phyloP scores from a whole-genome alignment of 2,797 vertebrate species.

The Etheostoma nigrum region DNA sequence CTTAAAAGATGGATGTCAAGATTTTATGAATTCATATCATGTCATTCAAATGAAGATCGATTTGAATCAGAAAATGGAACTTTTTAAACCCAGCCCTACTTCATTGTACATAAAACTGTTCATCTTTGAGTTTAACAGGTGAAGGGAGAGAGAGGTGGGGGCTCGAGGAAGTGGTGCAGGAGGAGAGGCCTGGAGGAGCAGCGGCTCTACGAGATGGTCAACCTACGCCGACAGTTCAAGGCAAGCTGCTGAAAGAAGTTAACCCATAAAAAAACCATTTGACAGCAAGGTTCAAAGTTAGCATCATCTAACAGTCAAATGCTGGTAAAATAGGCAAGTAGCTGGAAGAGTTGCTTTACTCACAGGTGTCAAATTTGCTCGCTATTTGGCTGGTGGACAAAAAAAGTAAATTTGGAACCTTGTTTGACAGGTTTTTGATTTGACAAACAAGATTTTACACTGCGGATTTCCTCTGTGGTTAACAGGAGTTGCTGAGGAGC shows the following conservation, averaged over 20 bases:
- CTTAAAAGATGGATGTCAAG: too few relatives aligned
- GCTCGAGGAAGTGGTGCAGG: conserved; percentile 92
- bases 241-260: conserved; percentile 59
- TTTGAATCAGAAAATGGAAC: too few relatives aligned
- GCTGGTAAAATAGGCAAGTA: too few relatives aligned
- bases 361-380: too few relatives aligned
- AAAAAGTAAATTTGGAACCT: too few relatives aligned
- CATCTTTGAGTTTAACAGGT: conserved; percentile 78
- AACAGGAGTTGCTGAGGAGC: conserved; percentile 87
- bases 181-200: conserved; percentile 93
- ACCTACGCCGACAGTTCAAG: conserved; percentile 94
- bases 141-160: conserved; percentile 85
- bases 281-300: background rate
- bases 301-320: too few relatives aligned
- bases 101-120: background rate
- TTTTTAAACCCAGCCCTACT: background rate
- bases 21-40: too few relatives aligned
- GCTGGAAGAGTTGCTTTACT: too few relatives aligned
- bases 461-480: background rate
- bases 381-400: too few relatives aligned
- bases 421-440: background rate
- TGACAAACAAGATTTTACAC: background rate
- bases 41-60: too few relatives aligned
- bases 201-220: conserved; percentile 93
- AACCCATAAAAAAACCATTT: background rate